Evolutionary conservation across 2,797 vertebrate species (phyloP).

Genomic region (Megaceryle alcyon): DNA sequence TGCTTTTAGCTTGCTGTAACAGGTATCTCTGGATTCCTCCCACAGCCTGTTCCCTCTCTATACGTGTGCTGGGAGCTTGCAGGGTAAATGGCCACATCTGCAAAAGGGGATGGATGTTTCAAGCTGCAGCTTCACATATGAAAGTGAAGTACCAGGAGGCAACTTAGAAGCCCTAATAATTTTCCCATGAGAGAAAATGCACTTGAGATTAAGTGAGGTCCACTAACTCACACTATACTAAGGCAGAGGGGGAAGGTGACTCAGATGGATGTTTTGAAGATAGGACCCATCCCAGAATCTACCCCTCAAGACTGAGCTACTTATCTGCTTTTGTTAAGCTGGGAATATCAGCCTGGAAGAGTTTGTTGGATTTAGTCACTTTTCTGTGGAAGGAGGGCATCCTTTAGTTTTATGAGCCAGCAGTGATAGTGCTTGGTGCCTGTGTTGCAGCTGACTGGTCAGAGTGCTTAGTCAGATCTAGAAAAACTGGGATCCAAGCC

Average conservation of each 20-base stretch:
- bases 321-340: not conserved
- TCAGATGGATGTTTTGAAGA: not conserved
- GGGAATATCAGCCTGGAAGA: not conserved
- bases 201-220: not conserved
- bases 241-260: not conserved
- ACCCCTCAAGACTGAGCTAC: not conserved
- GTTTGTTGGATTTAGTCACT: not conserved
- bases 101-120: not conserved
- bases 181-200: not conserved
- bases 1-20: not conserved
- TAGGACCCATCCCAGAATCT: not conserved
- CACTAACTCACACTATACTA: accelerated
- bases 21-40: not conserved
- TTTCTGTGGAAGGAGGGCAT: not conserved
- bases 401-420: not conserved
- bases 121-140: not conserved
- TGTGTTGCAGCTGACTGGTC: not conserved
- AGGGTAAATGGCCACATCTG: not conserved
- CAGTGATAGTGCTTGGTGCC: not conserved
- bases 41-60: not conserved
- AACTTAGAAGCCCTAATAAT: not conserved
- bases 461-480: not conserved
- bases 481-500: not conserved
- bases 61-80: not conserved
- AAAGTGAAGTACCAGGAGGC: not conserved